Conservation (phyloP, 2,113 vertebrate genomes). For the Hydropotes inermis region DNA sequence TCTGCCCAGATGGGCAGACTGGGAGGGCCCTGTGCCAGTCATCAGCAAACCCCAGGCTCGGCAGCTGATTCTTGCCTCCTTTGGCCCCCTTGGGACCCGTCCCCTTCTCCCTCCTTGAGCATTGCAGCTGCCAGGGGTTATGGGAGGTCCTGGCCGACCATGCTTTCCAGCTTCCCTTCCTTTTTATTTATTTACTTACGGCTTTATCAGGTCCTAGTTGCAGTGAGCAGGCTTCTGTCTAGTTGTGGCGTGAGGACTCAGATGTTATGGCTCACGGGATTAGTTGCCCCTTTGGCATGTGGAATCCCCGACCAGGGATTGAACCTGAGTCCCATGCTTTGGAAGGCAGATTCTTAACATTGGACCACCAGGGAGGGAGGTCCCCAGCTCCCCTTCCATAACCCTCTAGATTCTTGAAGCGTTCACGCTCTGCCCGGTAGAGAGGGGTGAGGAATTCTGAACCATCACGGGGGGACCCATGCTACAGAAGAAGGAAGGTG, state of each 20-base stretch:
- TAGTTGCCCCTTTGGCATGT: neutral
- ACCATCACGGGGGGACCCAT: fast-evolving
- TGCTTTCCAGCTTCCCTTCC: neutral
- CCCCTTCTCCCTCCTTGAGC: neutral
- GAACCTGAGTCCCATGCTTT: neutral
- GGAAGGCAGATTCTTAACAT: neutral
- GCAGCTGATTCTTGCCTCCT: neutral
- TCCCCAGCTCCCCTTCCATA: neutral
- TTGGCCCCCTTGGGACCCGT: neutral
- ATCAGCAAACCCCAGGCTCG: neutral
- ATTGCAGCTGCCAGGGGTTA: neutral
- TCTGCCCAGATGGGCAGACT: neutral
- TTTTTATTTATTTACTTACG: neutral
- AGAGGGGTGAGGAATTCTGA: neutral
- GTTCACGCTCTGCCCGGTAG: neutral
- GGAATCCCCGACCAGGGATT: neutral
- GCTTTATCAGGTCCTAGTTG: neutral
- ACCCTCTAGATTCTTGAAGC: constrained; percentile 6
- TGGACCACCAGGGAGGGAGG: neutral
- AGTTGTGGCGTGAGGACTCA: neutral
- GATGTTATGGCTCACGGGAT: neutral
- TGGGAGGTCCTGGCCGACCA: neutral
- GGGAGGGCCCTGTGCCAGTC: neutral
- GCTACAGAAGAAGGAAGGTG: fast-evolving
- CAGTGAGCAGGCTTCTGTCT: neutral